Evolutionary conservation across 2,797 vertebrate genomes (phyloP), one percentile per base, ranked within the genome.

Genomic region (Lagodon rhomboides): DNA sequence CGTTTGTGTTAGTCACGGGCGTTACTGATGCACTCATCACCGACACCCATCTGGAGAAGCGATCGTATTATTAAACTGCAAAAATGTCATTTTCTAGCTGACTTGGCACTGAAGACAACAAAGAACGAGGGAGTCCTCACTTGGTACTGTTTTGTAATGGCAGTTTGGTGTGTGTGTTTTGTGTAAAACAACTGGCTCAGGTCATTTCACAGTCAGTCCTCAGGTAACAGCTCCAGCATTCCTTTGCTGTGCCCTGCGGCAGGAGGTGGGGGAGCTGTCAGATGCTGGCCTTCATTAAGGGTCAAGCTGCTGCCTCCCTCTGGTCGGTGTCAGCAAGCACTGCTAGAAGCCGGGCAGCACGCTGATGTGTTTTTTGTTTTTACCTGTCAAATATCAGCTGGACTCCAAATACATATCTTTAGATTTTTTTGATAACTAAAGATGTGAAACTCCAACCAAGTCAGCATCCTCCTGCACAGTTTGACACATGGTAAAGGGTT

Each of bases 141-240:
- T 71, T 38, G 58, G 25, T 11, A 11, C 38, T 38, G 38, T 38
- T 43, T 50, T 17, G 20, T 20, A 38, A 17, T 49, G 53, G 73
- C 38, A 11, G 38, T 43, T 53, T 50, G 59, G 41, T 49, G 25
- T 43, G 38, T 38, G n/a, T 62, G 10, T 25, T 25, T 23, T 30
- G 47, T 51, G 17, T 41, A n/a, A 70, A 69, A 49, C 47, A 50
- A 54, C 50, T 62, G 61, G 49, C 23, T 77, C 68, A 50, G 71
- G 83, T 82, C 75, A 79, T 83, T 83, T 83, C 78, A 73, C 69
- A 84, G 79, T 3, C 49, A 58, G 66, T 9, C 25, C 65, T 67
- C 59, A 16, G 61, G 41, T 30, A 50, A 70, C 61, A 70, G 56
- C 67, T 79, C 23, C 17, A 25, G 55, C 46, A 56, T 30, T 44